These are phyloP conservation scores for Pandemis cinnamomeana DNA, from an alignment of 2,888 invertebrate genomes.

Conservation along the genomic window DNA sequence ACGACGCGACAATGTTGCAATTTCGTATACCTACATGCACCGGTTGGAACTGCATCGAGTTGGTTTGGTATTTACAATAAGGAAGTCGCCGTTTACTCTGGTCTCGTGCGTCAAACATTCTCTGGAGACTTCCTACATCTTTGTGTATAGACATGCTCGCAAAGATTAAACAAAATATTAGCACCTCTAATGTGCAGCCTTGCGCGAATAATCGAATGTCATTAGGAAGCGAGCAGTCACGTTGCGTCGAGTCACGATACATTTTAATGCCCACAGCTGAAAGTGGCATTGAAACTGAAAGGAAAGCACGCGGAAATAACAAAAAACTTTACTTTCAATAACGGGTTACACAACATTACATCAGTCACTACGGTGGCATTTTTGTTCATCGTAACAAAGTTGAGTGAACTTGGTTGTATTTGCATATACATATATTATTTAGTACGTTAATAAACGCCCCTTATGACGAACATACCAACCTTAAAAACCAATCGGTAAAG, in stretches of 20 bases:
- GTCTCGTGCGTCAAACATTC: neutral
- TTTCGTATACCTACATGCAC: neutral
- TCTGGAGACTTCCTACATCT: conserved; percentile 14
- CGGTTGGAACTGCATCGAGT: conserved; percentile 4
- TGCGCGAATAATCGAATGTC: conserved; percentile 27
- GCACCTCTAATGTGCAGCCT: conserved; percentile 24
- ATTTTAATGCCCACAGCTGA: neutral
- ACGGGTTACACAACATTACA: neutral
- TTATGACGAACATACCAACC: neutral
- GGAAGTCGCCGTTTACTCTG: conserved; percentile 17
- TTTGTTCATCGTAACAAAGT: conserved; percentile 2
- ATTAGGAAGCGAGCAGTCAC: conserved; percentile 21
- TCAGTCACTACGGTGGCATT: neutral
- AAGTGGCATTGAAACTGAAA: conserved; percentile 15
- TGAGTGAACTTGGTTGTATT: neutral
- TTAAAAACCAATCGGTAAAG: too few species aligned
- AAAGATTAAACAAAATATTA: conserved; percentile 5
- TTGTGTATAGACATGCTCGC: neutral
- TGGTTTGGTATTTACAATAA: conserved; percentile 3
- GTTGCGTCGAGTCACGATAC: conserved; percentile 4
- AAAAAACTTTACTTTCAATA: neutral
- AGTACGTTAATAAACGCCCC: neutral
- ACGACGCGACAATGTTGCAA: neutral
- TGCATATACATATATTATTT: neutral
- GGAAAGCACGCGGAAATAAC: neutral